phyloP scores from a whole-genome alignment of 2,797 vertebrate genomes.

The Percopsis omiscomaycus region DNA sequence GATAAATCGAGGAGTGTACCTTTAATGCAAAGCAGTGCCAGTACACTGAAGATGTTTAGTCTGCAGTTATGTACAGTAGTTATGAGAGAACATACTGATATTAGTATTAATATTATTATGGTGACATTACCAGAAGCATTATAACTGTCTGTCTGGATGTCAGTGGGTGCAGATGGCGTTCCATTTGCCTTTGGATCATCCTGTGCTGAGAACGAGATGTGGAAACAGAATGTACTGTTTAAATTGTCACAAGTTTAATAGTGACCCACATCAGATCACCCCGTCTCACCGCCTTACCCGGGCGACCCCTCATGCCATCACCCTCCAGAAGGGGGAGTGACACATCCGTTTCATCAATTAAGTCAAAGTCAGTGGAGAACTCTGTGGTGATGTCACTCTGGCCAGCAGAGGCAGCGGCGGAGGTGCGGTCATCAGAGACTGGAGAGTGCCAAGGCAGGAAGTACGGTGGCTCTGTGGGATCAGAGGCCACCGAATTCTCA shows the following conservation, averaged over 20 bases:
- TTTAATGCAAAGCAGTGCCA: no score
- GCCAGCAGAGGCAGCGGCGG: constrained; percentile 19
- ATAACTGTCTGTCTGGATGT: constrained; percentile 7
- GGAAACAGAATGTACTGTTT: background rate
- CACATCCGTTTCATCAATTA: constrained; percentile 55
- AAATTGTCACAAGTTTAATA: background rate
- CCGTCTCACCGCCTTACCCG: constrained; percentile 29
- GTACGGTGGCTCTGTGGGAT: constrained; percentile 25
- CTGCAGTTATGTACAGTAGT: no score
- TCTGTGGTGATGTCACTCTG: constrained; percentile 28
- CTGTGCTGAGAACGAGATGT: background rate
- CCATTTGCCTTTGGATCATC: background rate
- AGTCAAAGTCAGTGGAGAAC: constrained; percentile 32
- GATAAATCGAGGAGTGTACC: no score
- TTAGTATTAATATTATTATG: background rate
- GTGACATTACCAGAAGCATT: constrained; percentile 18
- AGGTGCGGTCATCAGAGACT: constrained; percentile 15
- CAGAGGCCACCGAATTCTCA: constrained; percentile 15
- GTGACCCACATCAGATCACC: background rate
- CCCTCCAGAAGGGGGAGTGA: constrained; percentile 47
- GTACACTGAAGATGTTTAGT: no score
- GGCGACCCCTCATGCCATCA: constrained; percentile 1
- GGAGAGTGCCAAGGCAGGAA: constrained; percentile 35
- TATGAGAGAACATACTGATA: background rate
- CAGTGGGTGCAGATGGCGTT: constrained; percentile 1